Conservation (phyloP, 2,797 vertebrate species). For the Atherinosoma microstoma region DNA sequence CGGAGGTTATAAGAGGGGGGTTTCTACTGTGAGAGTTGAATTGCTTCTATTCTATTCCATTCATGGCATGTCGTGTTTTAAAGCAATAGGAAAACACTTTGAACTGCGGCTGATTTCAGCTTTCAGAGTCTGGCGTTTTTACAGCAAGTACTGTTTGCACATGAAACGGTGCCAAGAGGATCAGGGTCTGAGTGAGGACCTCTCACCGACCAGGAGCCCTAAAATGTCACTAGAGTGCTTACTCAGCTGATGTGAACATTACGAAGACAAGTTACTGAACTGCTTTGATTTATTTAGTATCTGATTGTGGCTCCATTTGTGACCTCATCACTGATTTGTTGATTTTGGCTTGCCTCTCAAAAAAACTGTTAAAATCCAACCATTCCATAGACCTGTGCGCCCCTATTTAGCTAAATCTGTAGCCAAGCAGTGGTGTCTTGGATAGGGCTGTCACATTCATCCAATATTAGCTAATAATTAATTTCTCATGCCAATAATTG, state of each 20-base stretch:
- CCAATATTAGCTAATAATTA: background rate
- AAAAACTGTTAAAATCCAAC: background rate
- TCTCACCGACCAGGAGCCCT: conserved; percentile 21
- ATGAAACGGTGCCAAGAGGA: conserved; percentile 62
- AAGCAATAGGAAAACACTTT: conserved; percentile 33
- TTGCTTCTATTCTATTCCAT: conserved; percentile 73
- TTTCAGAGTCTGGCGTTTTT: conserved; percentile 39
- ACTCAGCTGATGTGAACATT: conserved; percentile 13
- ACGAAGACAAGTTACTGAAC: conserved; percentile 13
- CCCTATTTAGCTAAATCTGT: background rate
- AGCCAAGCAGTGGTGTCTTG: background rate
- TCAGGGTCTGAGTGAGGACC: conserved; percentile 19
- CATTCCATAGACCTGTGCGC: background rate
- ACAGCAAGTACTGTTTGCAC: conserved; percentile 59
- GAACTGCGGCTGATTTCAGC: conserved; percentile 18
- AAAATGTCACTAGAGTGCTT: conserved; percentile 17
- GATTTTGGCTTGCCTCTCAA: background rate
- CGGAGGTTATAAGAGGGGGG: background rate
- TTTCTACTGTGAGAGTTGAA: conserved; percentile 14
- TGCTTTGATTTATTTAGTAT: conserved; percentile 14
- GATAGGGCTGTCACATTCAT: background rate
- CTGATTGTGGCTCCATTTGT: conserved; percentile 10
- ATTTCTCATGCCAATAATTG: background rate
- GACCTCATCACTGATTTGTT: conserved; percentile 1
- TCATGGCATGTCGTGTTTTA: conserved; percentile 41